These are phyloP conservation scores for Periophthalmus modestus DNA, from an alignment of 2,113 vertebrate genomes.

Conservation along the genomic window DNA sequence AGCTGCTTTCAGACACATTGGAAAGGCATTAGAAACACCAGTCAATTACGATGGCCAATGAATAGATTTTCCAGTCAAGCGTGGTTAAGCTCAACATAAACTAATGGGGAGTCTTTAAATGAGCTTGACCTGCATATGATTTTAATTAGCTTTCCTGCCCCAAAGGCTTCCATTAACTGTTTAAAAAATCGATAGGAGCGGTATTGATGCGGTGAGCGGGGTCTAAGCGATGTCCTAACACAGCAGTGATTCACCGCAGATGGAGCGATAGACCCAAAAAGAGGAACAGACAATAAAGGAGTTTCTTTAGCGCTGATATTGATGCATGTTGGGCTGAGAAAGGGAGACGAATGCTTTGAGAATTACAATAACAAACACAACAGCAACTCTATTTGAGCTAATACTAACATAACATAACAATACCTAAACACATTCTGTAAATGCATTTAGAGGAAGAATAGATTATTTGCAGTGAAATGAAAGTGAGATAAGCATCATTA, in stretches of 20 bases:
- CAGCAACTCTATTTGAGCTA: not conserved
- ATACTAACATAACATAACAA: not conserved
- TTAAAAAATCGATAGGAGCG: constrained; percentile 74
- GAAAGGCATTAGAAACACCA: constrained; percentile 74
- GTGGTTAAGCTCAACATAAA: constrained; percentile 76
- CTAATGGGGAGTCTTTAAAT: constrained; percentile 79
- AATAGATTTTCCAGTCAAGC: constrained; percentile 76
- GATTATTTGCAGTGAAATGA: not conserved
- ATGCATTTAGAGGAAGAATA: not conserved
- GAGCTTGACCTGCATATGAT: constrained; percentile 79
- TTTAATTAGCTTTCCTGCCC: constrained; percentile 80
- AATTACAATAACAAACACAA: not conserved
- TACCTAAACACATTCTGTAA: not conserved
- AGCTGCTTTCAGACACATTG: constrained; percentile 48
- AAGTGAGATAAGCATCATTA: not conserved
- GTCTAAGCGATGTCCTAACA: constrained; percentile 74
- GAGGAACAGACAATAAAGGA: constrained; percentile 29
- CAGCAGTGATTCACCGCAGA: constrained; percentile 58
- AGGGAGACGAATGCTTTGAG: not conserved
- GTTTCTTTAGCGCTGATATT: constrained; percentile 45
- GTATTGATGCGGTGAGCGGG: constrained; percentile 65
- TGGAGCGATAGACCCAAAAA: constrained; percentile 45
- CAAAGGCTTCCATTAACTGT: constrained; percentile 79
- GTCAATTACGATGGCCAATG: constrained; percentile 73
- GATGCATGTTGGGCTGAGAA: constrained; percentile 15